A percentile compares a stretch with the other conserved stretches of the same genome.
Evolutionary conservation across 2,113 vertebrate genomes (phyloP).

Genomic region (Thermophis baileyi): DNA sequence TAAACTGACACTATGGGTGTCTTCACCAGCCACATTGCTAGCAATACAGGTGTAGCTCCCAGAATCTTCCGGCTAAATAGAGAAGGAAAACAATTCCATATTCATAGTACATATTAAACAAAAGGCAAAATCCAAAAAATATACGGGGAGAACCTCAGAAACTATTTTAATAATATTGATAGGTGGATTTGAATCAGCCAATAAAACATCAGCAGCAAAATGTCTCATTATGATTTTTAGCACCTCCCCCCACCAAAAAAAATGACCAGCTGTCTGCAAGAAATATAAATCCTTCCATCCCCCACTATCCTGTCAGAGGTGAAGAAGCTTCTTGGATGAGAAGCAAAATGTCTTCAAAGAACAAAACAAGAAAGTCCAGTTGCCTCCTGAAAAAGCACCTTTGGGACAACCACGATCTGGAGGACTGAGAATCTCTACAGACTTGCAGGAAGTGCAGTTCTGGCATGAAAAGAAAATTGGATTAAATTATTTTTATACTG

Average conservation of each 20-base stretch:
- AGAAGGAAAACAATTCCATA: background rate
- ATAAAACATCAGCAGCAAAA: background rate
- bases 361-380: too few relatives aligned
- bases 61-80: slow-evolving; percentile 79
- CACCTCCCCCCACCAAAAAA: background rate
- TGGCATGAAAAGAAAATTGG: background rate
- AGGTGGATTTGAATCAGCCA: background rate
- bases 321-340: too few relatives aligned
- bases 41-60: slow-evolving; percentile 88
- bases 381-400: too few relatives aligned
- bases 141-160: background rate
- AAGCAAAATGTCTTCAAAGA: too few relatives aligned
- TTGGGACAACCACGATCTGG: too few relatives aligned
- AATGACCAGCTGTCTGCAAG: too few relatives aligned
- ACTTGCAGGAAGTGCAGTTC: background rate
- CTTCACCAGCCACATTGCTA: slow-evolving; percentile 81
- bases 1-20: slow-evolving; percentile 72
- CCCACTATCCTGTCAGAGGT: too few relatives aligned
- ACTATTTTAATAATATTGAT: background rate
- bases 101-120: background rate
- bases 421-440: too few relatives aligned
- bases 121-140: background rate
- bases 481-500: background rate
- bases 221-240: background rate
- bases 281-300: too few relatives aligned